Evolutionary conservation across 2,113 vertebrate species (phyloP).

Genomic region (Entosphenus tridentatus): DNA sequence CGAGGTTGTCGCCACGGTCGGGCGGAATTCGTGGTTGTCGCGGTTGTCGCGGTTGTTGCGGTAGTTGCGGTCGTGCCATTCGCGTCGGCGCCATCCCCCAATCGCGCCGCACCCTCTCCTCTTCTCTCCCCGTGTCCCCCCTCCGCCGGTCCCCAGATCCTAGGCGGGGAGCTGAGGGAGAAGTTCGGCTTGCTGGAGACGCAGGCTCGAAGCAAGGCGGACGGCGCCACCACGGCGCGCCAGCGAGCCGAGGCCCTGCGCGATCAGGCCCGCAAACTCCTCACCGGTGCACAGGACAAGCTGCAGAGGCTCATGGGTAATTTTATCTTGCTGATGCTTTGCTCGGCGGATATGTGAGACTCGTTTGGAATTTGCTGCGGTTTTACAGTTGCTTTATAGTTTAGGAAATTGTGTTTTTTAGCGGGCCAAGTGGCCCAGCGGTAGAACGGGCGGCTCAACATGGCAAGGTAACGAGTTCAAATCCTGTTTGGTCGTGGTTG

Average conservation of each 20-base stretch:
- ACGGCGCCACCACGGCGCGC: constrained; percentile 39
- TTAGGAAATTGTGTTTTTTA: no score
- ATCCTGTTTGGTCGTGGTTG: no score
- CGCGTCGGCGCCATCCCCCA: neutral
- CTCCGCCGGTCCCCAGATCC: constrained; percentile 23
- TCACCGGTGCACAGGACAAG: constrained; percentile 51
- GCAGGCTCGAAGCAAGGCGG: constrained; percentile 48
- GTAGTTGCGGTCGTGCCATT: neutral
- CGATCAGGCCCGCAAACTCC: constrained; percentile 47
- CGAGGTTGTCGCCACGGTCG: neutral
- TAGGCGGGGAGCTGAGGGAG: constrained; percentile 51
- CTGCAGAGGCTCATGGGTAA: constrained; percentile 53
- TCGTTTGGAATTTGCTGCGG: no score
- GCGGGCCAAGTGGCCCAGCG: no score
- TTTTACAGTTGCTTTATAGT: no score
- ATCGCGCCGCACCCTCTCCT: no score
- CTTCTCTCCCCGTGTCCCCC: no score
- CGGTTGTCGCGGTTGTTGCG: neutral
- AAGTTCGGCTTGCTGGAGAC: constrained; percentile 51
- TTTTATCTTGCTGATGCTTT: constrained; percentile 2
- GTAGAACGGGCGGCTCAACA: no score
- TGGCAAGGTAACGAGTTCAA: no score
- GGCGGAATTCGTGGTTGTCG: neutral
- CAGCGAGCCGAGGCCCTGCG: constrained; percentile 45
- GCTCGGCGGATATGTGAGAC: no score